These are phyloP conservation scores for Henricia sp. DNA, from an alignment of 53 echinoderm and acorn worm genomes.

Conservation along the genomic window DNA sequence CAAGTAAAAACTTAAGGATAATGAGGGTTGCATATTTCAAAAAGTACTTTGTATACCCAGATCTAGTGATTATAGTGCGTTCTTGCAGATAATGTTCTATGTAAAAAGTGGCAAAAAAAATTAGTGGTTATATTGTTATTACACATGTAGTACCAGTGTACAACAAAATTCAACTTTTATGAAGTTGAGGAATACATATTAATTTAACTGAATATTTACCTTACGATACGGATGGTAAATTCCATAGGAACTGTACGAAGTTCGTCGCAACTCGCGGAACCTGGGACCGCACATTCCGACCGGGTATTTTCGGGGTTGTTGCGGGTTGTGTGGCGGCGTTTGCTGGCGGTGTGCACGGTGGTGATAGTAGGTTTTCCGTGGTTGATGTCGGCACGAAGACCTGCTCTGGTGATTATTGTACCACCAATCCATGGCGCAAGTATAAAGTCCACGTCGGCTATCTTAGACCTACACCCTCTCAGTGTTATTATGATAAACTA, in stretches of 20 bases:
- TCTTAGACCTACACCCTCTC: too few species aligned
- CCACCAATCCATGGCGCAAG: conserved; percentile 76
- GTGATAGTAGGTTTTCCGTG: conserved; percentile 39
- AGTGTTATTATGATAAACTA: background rate
- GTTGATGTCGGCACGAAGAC: conserved; percentile 49
- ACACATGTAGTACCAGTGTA: too few species aligned
- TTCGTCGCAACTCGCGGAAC: conserved; percentile 64
- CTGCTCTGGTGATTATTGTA: conserved; percentile 60
- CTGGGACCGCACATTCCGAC: conserved; percentile 67
- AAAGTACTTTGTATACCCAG: too few species aligned
- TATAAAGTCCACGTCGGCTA: conserved; percentile 42
- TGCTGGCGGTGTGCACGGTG: conserved; percentile 42
- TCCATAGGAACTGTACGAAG: conserved; percentile 67
- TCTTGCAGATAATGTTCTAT: too few species aligned
- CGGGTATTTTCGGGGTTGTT: conserved; percentile 39
- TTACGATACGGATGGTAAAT: conserved; percentile 69
- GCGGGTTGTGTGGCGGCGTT: conserved; percentile 44
- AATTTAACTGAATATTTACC: too few species aligned
- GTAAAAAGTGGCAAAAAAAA: too few species aligned
- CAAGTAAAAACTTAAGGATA: too few species aligned
- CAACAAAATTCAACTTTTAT: too few species aligned
- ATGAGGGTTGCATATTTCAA: too few species aligned
- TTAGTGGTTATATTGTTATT: too few species aligned
- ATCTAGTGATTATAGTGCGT: too few species aligned
- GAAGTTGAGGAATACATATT: too few species aligned